These are phyloP conservation scores for Acrobasis consociella DNA, from an alignment of 2,888 invertebrate genomes.

Conservation along the genomic window DNA sequence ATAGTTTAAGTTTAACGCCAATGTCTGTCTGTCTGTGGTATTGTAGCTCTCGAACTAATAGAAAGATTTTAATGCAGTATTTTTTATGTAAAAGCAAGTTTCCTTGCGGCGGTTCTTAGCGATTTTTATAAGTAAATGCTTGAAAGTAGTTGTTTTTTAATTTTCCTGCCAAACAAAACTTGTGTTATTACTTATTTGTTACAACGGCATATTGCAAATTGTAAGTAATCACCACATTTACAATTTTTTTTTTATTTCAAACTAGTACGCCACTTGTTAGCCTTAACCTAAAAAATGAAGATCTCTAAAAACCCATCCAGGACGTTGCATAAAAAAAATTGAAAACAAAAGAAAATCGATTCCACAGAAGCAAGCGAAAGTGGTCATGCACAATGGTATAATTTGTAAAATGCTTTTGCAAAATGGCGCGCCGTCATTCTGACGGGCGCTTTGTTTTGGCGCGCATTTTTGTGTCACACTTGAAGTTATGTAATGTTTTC, in stretches of 20 bases:
- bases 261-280: neutral
- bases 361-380: constrained; percentile 39
- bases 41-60: too few species aligned
- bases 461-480: constrained; percentile 18
- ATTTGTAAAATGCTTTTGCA: constrained; percentile 27
- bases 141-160: too few species aligned
- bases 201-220: too few species aligned
- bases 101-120: too few species aligned
- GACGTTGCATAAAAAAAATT: constrained; percentile 33
- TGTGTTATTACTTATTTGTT: too few species aligned
- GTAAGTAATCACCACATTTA: too few species aligned
- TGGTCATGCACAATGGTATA: constrained; percentile 20
- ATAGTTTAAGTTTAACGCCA: too few species aligned
- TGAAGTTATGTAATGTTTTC: constrained; percentile 17
- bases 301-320: neutral
- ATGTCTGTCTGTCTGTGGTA: too few species aligned
- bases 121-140: too few species aligned
- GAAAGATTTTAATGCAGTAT: too few species aligned
- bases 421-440: constrained; percentile 24
- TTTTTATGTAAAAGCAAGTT: too few species aligned
- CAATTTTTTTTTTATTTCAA: neutral
- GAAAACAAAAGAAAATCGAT: constrained; percentile 39
- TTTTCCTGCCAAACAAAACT: too few species aligned
- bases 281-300: neutral
- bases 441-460: constrained; percentile 23